Evolutionary conservation across 2,113 vertebrate species (phyloP).

Genomic region (Alexandromys fortis): DNA sequence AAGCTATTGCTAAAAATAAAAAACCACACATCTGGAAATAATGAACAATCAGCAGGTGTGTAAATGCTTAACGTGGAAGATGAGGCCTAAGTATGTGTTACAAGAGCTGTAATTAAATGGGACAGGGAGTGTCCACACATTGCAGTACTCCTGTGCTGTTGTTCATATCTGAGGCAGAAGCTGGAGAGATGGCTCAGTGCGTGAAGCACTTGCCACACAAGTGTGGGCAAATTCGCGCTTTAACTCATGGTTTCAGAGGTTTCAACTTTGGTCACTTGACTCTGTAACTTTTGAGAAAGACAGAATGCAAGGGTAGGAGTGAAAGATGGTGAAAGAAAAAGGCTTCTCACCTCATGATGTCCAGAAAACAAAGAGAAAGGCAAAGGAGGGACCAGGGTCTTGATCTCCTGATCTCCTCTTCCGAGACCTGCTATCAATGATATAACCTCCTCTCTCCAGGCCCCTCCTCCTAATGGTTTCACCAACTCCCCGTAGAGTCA

Average conservation of each 20-base stretch:
- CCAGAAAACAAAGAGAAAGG: background rate
- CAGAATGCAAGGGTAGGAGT: background rate
- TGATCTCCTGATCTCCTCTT: background rate
- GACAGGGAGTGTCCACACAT: background rate
- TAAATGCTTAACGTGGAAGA: background rate
- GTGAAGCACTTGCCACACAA: background rate
- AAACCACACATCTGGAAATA: background rate
- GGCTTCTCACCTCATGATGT: background rate
- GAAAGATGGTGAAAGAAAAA: background rate
- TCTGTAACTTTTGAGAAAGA: background rate
- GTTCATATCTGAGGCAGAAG: background rate
- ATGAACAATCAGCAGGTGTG: background rate
- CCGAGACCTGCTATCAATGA: background rate
- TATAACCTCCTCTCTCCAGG: background rate
- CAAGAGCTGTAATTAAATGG: background rate
- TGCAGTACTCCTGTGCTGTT: background rate
- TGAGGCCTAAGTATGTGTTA: background rate
- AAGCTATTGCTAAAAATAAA: background rate
- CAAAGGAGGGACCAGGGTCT: background rate
- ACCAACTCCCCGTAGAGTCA: background rate
- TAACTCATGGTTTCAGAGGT: background rate
- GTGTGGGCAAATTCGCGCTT: background rate
- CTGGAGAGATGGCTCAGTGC: background rate
- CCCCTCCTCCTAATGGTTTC: background rate
- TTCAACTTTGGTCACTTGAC: too few species aligned